Conservation (phyloP, 2,888 invertebrate species). For the Drosophila heteroneura region DNA sequence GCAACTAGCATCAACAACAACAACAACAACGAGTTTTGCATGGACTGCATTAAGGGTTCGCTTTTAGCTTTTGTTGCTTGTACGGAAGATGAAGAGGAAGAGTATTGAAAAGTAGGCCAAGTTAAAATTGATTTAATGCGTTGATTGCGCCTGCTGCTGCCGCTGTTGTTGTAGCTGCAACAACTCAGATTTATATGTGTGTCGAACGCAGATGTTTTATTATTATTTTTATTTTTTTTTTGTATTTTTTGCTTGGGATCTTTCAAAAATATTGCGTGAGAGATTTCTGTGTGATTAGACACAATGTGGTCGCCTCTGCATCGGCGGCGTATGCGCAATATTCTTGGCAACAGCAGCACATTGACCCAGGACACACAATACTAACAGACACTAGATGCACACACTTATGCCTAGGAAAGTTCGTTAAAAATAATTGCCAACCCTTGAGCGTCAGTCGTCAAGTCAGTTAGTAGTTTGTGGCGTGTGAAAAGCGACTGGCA, state of each 20-base stretch:
- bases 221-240: slow-evolving; percentile 4
- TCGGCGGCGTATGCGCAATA: slow-evolving; percentile 63
- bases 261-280: slow-evolving; percentile 21
- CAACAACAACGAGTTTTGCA: slow-evolving; percentile 21
- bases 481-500: slow-evolving; percentile 44
- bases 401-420: slow-evolving; percentile 34
- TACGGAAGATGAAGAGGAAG: slow-evolving; percentile 1
- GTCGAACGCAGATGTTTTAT: slow-evolving; percentile 55
- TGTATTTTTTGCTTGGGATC: slow-evolving; percentile 33
- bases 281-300: slow-evolving; percentile 24
- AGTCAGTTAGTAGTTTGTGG: slow-evolving; percentile 29
- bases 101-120: slow-evolving; percentile 78
- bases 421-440: slow-evolving; percentile 78
- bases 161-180: slow-evolving; percentile 41
- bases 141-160: slow-evolving; percentile 60
- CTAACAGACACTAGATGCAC: slow-evolving; percentile 1
- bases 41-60: slow-evolving; percentile 60
- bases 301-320: slow-evolving; percentile 8
- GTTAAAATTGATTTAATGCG: slow-evolving; percentile 83
- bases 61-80: slow-evolving; percentile 23
- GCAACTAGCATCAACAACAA: slow-evolving; percentile 16
- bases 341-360: slow-evolving; percentile 39
- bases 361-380: slow-evolving; percentile 63
- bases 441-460: slow-evolving; percentile 26
- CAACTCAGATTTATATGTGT: slow-evolving; percentile 62